Percentiles rank a stretch among this genome's conserved stretches.
phyloP scores from a whole-genome alignment of 1,140 invertebrate species.

The Ptiloglossa arizonensis region DNA sequence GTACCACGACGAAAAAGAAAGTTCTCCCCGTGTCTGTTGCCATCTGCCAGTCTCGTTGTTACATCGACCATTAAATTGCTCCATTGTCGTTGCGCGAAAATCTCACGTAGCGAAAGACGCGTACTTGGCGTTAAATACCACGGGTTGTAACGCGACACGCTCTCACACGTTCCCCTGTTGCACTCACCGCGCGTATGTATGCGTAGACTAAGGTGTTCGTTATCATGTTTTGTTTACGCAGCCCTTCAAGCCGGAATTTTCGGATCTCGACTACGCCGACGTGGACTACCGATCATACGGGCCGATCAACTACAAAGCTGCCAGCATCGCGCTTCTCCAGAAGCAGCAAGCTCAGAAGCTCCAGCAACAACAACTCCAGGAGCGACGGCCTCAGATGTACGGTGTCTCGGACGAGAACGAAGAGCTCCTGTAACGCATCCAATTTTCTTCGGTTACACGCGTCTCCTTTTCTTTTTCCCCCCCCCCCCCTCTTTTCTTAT shows the following conservation, averaged over 20 bases:
- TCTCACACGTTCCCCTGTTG: not conserved
- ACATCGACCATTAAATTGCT: not conserved
- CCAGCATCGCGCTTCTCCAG: conserved; percentile 85
- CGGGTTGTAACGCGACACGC: not conserved
- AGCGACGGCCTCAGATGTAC: conserved; percentile 79
- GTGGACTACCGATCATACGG: conserved; percentile 93
- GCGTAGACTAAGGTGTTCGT: conserved; percentile 44
- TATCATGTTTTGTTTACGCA: conserved; percentile 71
- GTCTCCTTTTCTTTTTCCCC: too few relatives aligned
- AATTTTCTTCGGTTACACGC: not conserved
- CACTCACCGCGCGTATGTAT: too few relatives aligned
- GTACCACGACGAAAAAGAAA: too few relatives aligned
- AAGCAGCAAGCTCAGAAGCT: conserved; percentile 72
- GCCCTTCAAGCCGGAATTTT: conserved; percentile 87
- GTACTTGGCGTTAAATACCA: not conserved
- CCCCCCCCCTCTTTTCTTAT: not conserved
- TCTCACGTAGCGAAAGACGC: too few relatives aligned
- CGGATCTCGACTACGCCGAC: conserved; percentile 94
- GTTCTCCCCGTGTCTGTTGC: not conserved
- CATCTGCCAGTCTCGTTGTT: too few relatives aligned
- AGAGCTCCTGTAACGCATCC: conserved; percentile 75
- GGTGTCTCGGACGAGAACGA: conserved; percentile 79
- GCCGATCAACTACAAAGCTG: conserved; percentile 94
- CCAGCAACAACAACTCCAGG: conserved; percentile 63
- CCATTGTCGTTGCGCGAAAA: not conserved